Percentiles rank a stretch among this genome's conserved stretches.
Evolutionary conservation across 2,797 vertebrate species (phyloP).

Genomic region (Hippocampus kuda): DNA sequence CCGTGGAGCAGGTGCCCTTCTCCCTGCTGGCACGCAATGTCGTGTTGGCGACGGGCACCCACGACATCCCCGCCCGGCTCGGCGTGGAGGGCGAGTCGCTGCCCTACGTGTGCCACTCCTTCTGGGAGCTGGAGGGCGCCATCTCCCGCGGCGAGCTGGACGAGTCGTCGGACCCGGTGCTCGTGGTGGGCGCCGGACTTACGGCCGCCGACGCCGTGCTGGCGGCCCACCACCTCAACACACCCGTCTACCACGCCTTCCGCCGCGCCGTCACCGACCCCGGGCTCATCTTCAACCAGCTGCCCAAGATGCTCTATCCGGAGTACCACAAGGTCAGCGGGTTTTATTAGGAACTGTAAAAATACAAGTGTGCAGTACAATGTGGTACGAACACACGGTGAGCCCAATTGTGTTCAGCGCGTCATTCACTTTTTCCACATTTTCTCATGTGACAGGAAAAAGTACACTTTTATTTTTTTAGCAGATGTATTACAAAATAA

Average conservation of each 20-base stretch:
- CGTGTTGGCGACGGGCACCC: constrained; percentile 73
- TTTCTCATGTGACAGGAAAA: too few relatives aligned
- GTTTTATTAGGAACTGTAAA: neutral
- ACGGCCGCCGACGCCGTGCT: constrained; percentile 70
- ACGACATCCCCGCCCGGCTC: constrained; percentile 66
- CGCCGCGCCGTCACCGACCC: constrained; percentile 63
- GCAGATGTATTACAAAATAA: too few relatives aligned
- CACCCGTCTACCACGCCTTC: constrained; percentile 69
- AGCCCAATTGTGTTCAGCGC: too few relatives aligned
- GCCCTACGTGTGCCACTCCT: constrained; percentile 68
- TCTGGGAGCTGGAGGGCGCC: constrained; percentile 70
- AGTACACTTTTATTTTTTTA: too few relatives aligned
- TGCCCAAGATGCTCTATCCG: constrained; percentile 73
- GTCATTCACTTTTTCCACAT: too few relatives aligned
- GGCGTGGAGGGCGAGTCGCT: constrained; percentile 68
- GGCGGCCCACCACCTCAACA: constrained; percentile 66
- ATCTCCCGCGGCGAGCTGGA: constrained; percentile 59
- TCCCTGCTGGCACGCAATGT: constrained; percentile 60
- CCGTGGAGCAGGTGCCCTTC: constrained; percentile 55
- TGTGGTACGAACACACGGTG: too few relatives aligned
- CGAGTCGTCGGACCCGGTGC: constrained; percentile 58
- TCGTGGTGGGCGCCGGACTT: constrained; percentile 73
- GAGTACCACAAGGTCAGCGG: constrained; percentile 74
- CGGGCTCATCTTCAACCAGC: constrained; percentile 73
- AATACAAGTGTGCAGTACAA: neutral